A percentile compares a stretch with the other conserved stretches of the same genome.
Evolutionary conservation across 2,888 invertebrate species (phyloP).

Genomic region (Drosophila anceps): DNA sequence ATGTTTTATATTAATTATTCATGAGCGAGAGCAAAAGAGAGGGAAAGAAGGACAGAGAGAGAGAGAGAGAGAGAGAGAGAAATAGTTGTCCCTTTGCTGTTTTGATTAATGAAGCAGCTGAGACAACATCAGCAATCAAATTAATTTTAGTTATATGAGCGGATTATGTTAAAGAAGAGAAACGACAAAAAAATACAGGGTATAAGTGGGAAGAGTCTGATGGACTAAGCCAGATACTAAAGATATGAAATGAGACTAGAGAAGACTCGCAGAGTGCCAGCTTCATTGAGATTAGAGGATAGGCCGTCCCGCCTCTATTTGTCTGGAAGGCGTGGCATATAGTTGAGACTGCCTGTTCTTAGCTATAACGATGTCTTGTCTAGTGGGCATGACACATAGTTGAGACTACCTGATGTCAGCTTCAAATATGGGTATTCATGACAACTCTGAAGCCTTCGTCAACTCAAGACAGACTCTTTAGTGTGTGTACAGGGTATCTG

Average conservation of each 20-base stretch:
- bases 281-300: too few relatives aligned
- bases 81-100: conserved; percentile 39
- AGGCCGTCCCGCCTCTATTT: too few relatives aligned
- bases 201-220: background rate
- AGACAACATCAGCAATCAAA: conserved; percentile 81
- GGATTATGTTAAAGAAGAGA: conserved; percentile 56
- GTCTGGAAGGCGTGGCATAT: background rate
- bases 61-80: conserved; percentile 10
- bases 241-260: too few relatives aligned
- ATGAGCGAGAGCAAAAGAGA: conserved; percentile 37
- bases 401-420: too few relatives aligned
- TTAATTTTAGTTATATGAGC: conserved; percentile 79
- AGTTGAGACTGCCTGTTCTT: too few relatives aligned
- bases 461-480: background rate
- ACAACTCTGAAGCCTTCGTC: background rate
- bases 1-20: conserved; percentile 77
- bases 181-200: conserved; percentile 7
- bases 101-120: conserved; percentile 81
- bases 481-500: background rate
- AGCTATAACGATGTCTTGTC: too few relatives aligned
- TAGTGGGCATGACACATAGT: background rate
- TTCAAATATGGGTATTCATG: background rate
- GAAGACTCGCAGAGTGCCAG: background rate
- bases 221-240: background rate
- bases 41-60: conserved; percentile 22